A percentile compares a stretch with the other conserved stretches of the same genome.
Conservation (phyloP, 2,797 vertebrate genomes). For the Leuciscus waleckii region DNA sequence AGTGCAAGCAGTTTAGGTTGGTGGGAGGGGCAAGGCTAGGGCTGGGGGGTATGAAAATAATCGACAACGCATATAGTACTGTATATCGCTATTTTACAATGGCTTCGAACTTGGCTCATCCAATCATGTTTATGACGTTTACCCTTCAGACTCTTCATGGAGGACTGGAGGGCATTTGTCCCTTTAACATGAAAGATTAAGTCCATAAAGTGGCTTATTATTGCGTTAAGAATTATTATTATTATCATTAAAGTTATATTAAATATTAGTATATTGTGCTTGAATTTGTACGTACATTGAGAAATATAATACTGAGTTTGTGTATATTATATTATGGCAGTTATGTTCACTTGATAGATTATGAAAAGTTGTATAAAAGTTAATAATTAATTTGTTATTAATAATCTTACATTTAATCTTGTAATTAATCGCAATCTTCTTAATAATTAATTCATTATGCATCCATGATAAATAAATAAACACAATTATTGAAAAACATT, state of each 20-base stretch:
- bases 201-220: not conserved
- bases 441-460: not conserved
- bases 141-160: not conserved
- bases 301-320: not conserved
- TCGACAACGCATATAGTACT: not conserved
- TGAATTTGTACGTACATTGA: not conserved
- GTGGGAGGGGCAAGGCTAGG: conserved; percentile 19
- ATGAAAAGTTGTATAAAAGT: not conserved
- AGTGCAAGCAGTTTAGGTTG: conserved; percentile 33
- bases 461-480: not conserved
- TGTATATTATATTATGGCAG: not conserved
- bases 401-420: not conserved
- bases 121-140: not conserved
- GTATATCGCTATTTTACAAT: not conserved
- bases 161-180: not conserved
- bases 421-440: not conserved
- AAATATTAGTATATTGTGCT: not conserved
- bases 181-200: not conserved
- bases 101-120: not conserved
- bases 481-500: not conserved
- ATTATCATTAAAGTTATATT: not conserved
- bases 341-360: not conserved
- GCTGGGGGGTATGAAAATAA: conserved; percentile 22
- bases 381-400: not conserved
- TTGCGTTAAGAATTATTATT: not conserved